A percentile compares a stretch with the other conserved stretches of the same genome.
Evolutionary conservation across 2,797 vertebrate species (phyloP).

Genomic region (Rhincodon typus): DNA sequence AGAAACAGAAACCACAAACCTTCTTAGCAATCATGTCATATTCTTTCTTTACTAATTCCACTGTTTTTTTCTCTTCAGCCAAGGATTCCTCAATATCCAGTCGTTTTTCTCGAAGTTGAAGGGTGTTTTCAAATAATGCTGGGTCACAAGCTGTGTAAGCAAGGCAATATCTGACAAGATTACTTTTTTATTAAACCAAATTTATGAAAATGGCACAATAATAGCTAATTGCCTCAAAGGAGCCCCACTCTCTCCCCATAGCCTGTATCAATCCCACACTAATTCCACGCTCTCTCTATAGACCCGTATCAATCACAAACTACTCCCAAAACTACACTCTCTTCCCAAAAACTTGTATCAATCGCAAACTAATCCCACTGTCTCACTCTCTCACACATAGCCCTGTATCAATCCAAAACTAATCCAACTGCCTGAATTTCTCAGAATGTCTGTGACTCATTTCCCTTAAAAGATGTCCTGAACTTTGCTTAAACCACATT

Average conservation of each 20-base stretch:
- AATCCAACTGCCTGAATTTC: not conserved
- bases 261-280: not conserved
- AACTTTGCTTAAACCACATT: not conserved
- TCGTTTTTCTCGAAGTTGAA: slow-evolving; percentile 67
- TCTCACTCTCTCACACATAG: not conserved
- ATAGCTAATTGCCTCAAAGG: not conserved
- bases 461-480: not conserved
- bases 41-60: slow-evolving; percentile 68
- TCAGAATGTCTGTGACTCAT: not conserved
- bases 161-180: not conserved
- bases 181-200: not conserved
- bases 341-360: not conserved
- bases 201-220: not conserved
- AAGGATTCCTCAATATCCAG: slow-evolving; percentile 72
- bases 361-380: not conserved
- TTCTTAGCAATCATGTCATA: slow-evolving; percentile 64
- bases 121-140: slow-evolving; percentile 64
- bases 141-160: slow-evolving; percentile 66
- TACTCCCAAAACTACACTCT: not conserved
- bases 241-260: not conserved
- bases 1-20: slow-evolving; percentile 46
- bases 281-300: not conserved
- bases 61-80: slow-evolving; percentile 63
- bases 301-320: not conserved
- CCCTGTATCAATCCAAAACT: no score